These are phyloP conservation scores for Napeogenes inachia DNA, from an alignment of 2,888 invertebrate genomes.

Conservation along the genomic window DNA sequence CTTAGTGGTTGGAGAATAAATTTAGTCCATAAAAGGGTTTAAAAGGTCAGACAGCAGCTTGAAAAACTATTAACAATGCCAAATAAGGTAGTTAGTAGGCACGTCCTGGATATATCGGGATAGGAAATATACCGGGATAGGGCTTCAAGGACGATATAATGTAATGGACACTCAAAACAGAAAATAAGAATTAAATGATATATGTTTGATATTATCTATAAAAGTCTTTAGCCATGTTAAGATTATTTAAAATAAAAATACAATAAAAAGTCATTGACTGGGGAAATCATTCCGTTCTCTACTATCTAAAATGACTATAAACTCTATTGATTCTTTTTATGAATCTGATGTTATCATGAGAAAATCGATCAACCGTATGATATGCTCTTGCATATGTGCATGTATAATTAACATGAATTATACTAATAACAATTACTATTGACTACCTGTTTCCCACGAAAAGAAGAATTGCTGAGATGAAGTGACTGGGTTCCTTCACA, in stretches of 20 bases:
- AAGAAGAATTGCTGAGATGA: slow-evolving; percentile 31
- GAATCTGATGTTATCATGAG: slow-evolving; percentile 4
- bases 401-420: slow-evolving; percentile 8
- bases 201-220: no score
- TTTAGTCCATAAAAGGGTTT: slow-evolving; percentile 2
- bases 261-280: no score
- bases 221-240: no score
- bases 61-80: slow-evolving; percentile 3
- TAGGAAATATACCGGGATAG: background rate
- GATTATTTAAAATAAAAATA: no score
- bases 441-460: slow-evolving; percentile 35
- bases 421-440: slow-evolving; percentile 12
- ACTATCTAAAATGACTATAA: background rate
- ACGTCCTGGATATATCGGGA: background rate
- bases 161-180: background rate
- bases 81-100: background rate
- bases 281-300: no score
- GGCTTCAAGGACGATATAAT: background rate
- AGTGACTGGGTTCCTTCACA: slow-evolving; percentile 41
- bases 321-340: background rate
- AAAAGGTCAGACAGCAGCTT: slow-evolving; percentile 2
- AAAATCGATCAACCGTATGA: slow-evolving; percentile 15
- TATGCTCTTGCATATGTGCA: background rate
- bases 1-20: background rate
- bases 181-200: background rate